phyloP scores from a whole-genome alignment of 2,888 invertebrate species.

The Limenitis camilla region DNA sequence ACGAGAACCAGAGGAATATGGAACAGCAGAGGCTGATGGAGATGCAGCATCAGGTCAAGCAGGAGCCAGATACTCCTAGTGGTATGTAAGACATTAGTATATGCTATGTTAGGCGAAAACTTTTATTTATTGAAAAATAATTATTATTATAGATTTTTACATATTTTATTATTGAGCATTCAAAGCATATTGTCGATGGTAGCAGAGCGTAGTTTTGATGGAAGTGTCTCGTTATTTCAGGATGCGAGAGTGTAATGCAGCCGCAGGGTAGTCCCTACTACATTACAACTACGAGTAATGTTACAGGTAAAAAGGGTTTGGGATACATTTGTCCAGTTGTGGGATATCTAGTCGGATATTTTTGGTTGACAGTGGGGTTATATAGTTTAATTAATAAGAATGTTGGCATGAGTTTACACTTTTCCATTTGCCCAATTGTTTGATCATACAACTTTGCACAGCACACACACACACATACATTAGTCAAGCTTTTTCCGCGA shows the following conservation, averaged over 20 bases:
- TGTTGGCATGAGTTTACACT: background rate
- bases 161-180: too few relatives aligned
- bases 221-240: conserved; percentile 31
- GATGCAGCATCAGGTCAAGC: conserved; percentile 52
- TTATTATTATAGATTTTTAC: too few relatives aligned
- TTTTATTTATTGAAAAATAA: too few relatives aligned
- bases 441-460: too few relatives aligned
- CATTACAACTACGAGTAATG: conserved; percentile 36
- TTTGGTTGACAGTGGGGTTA: background rate
- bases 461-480: too few relatives aligned
- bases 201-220: too few relatives aligned
- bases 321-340: too few relatives aligned
- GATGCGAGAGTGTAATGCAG: conserved; percentile 49
- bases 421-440: too few relatives aligned
- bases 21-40: conserved; percentile 44
- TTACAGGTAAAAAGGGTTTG: conserved; percentile 33
- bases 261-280: conserved; percentile 58
- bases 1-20: conserved; percentile 33
- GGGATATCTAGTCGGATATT: too few relatives aligned
- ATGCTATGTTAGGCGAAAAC: too few relatives aligned
- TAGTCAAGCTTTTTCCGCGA: too few relatives aligned
- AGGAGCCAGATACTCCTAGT: conserved; percentile 46
- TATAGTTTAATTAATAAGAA: background rate
- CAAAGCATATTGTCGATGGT: too few relatives aligned
- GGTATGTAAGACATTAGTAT: conserved; percentile 28